Percentiles rank a stretch among this genome's conserved stretches.
These are phyloP conservation scores for Azemiops feae DNA, from an alignment of 2,113 vertebrate genomes.

Conservation along the genomic window DNA sequence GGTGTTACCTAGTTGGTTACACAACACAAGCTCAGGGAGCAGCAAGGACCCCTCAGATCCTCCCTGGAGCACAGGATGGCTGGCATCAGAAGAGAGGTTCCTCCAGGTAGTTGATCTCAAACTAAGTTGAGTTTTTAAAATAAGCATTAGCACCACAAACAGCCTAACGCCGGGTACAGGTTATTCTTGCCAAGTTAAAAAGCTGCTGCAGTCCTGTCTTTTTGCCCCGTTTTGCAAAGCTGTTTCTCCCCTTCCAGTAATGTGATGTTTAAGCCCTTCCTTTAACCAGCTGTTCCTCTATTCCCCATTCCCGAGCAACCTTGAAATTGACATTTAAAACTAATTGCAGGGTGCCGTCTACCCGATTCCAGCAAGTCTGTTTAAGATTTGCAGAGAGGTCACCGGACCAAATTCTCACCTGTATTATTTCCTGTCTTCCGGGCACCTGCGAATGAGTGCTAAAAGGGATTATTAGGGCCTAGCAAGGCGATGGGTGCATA, in stretches of 20 bases:
- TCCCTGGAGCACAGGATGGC: no score
- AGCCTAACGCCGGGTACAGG: conserved; percentile 7
- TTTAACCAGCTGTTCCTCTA: conserved; percentile 68
- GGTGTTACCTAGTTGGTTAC: no score
- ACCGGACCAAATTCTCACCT: conserved; percentile 58
- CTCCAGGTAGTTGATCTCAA: neutral
- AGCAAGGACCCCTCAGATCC: no score
- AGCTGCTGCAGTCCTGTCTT: conserved; percentile 14
- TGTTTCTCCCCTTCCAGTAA: conserved; percentile 58
- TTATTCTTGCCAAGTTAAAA: conserved; percentile 28
- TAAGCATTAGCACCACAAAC: neutral
- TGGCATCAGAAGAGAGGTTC: no score
- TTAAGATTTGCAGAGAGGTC: conserved; percentile 70
- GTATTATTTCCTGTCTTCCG: conserved; percentile 71
- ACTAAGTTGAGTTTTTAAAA: neutral
- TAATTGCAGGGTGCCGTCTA: conserved; percentile 84
- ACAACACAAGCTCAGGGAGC: no score
- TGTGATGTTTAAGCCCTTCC: conserved; percentile 66
- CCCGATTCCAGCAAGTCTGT: conserved; percentile 68
- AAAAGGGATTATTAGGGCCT: conserved; percentile 75
- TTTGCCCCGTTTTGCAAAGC: conserved; percentile 39
- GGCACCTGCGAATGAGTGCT: conserved; percentile 73
- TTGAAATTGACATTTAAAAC: conserved; percentile 95
- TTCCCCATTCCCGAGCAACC: conserved; percentile 84
- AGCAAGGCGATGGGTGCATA: conserved; percentile 71